A percentile compares a stretch with the other conserved stretches of the same genome.
These are phyloP conservation scores for Oscheius sp. DNA, from an alignment of 1,140 invertebrate species.

Conservation along the genomic window DNA sequence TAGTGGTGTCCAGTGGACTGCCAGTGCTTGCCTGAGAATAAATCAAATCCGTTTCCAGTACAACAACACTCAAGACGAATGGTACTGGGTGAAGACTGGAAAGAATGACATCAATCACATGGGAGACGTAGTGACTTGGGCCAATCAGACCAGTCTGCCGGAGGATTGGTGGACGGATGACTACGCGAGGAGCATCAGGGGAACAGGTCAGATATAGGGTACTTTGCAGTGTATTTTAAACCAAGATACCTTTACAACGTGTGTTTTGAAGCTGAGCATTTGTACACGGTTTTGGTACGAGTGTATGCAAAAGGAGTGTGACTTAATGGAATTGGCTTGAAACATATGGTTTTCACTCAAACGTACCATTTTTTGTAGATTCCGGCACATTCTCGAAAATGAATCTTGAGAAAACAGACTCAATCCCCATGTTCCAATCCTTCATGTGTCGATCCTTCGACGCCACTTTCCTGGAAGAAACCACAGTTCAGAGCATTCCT, in stretches of 20 bases:
- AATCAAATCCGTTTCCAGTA: constrained; percentile 27
- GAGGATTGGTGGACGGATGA: constrained; percentile 2
- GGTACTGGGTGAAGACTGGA: constrained; percentile 29
- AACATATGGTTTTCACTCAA: background rate
- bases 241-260: no score
- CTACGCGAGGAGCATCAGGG: constrained; percentile 19
- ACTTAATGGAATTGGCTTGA: no score
- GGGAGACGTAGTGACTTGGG: constrained; percentile 17
- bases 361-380: constrained; percentile 24
- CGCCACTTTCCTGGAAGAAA: constrained; percentile 22
- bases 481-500: constrained; percentile 34
- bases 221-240: background rate
- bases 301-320: background rate
- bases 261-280: no score
- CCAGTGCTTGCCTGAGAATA: no score
- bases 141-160: constrained; percentile 6
- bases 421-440: constrained; percentile 40
- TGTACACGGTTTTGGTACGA: no score
- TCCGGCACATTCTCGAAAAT: constrained; percentile 36
- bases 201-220: constrained; percentile 11
- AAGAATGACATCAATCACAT: constrained; percentile 22
- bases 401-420: constrained; percentile 16
- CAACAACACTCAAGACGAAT: constrained; percentile 31
- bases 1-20: background rate
- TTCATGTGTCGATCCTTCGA: constrained; percentile 48